Base-by-base conservation (phyloP, 1,140 invertebrate genomes). In the Microplitis demolitor region DNA sequence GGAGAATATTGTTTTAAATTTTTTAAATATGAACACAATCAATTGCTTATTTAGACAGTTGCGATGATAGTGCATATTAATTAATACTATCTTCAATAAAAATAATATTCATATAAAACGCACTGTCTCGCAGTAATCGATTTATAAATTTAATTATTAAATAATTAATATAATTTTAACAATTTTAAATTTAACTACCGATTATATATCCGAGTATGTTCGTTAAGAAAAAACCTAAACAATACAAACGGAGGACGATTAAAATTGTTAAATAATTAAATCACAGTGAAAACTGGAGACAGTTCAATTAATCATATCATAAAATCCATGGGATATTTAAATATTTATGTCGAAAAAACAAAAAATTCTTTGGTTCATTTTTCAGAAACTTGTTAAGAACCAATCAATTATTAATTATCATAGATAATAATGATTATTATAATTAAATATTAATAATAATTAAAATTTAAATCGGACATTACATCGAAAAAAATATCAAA, bases 361-460 rank as follows among this genome's bases (percentile, higher is more conserved):
- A 64, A 71, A 54, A 50, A 51, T 64, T 71, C 61, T 71, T 71
- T 63, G 63, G 53, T 72, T 72, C 63, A 66, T 60, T 61, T 37
- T 45, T 35, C 58, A 66, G 1, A 63, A 58, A 72, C 66, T 6
- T 45, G 2, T 60, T 33, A 60, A 56, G 62, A 71, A 71, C 61
- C 61, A 71, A 66, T 39, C 39, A 35, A 37, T 63, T 63, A 4
- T 39, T 63, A 63, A 14, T 11, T 66, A 16, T 66, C 34, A 64
- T 37, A 37, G 34, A 16, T 24, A 9, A 35, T 33, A 35, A 64
- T 35, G 35, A 45, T n/a, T 33, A 14, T n/a, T 64, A 64, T 39
- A 64, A 64, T 37, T 37, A 45, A 45, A 45, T 45, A 45, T 45
- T 45, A 45, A 45, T 45, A 45, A 45, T 45, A 45, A 45, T 45